phyloP scores from a whole-genome alignment of 2,797 vertebrate genomes.

The Momotus momota region DNA sequence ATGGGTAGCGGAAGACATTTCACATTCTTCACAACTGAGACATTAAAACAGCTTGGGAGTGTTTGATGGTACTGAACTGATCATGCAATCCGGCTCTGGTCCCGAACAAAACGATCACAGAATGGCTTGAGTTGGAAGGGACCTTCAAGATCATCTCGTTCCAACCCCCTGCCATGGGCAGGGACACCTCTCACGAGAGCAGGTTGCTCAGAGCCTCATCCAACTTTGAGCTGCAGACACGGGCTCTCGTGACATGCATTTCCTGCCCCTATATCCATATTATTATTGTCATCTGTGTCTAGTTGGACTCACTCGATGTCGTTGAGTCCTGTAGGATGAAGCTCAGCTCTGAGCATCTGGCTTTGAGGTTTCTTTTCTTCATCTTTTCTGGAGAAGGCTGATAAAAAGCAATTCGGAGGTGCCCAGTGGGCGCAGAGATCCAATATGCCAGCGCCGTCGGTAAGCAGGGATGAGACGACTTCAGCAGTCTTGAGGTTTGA shows the following conservation, averaged over 20 bases:
- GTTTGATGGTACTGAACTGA: neutral
- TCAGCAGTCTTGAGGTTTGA: neutral
- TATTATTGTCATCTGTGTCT: neutral
- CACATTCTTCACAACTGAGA: neutral
- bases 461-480: neutral
- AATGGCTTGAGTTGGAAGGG: too few species aligned
- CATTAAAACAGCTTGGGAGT: neutral
- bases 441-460: neutral
- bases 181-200: too few species aligned
- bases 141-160: too few species aligned
- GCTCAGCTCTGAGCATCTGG: neutral
- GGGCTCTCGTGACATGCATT: accelerated
- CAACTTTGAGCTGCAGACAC: neutral
- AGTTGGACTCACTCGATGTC: neutral
- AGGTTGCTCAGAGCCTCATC: too few species aligned
- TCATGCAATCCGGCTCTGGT: neutral
- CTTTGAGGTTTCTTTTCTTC: neutral
- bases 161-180: too few species aligned
- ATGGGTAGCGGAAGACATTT: neutral
- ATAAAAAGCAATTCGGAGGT: neutral
- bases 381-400: neutral
- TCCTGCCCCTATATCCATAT: accelerated
- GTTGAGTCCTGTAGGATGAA: neutral
- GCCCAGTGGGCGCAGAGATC: neutral
- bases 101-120: neutral